Evolutionary conservation across 2,113 vertebrate genomes (phyloP), one percentile per base, ranked within the genome.

Genomic region (Chelonoidis abingdonii): DNA sequence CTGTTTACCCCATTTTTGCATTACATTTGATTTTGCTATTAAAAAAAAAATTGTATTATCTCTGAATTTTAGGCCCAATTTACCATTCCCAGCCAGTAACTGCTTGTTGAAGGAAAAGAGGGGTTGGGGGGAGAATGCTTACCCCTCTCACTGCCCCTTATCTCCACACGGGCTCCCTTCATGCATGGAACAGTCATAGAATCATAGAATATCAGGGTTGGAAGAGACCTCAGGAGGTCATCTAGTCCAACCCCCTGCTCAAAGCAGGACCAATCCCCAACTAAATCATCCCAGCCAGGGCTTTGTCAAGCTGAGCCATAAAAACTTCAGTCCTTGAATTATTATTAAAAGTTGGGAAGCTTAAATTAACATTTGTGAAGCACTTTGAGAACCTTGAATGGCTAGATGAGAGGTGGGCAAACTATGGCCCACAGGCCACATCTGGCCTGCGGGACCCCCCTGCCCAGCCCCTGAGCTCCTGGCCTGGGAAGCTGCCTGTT

Each of bases 271-370:
- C 53, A 54, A 22, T 4, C 3, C 52, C 53, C 21, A 54, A 54
- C 53, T 54, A 54, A 22, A 54, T 54, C 53, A 54, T 54, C 53
- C 19, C 7, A 54, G 53, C 21, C 53, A 54, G 21, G 8, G 7
- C 53, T 54, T 54, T 54, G 53, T 54, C 19, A 54, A 54, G 8
- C 53, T 8, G 3, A 21, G 21, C 8, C 8, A 22, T 54, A 54
- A 54, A 53, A 54, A 54, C 21, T 52, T 89, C 35, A 31, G 81
- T 41, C 7, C 80, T 31, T 87, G 56, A 87, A 88, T 95, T 59
- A 44, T 49, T 93, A 87, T 78, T 91, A 83, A 89, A 87, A 84
- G 90, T 79, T 80, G 84, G 88, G 79, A 91, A 85, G 27, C 38
- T 41, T 65, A 95, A 85, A 85, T 17, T 83, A 85, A 88, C 3